phyloP scores from a whole-genome alignment of 1,140 invertebrate genomes.

The Ceratosolen fusciceps region DNA sequence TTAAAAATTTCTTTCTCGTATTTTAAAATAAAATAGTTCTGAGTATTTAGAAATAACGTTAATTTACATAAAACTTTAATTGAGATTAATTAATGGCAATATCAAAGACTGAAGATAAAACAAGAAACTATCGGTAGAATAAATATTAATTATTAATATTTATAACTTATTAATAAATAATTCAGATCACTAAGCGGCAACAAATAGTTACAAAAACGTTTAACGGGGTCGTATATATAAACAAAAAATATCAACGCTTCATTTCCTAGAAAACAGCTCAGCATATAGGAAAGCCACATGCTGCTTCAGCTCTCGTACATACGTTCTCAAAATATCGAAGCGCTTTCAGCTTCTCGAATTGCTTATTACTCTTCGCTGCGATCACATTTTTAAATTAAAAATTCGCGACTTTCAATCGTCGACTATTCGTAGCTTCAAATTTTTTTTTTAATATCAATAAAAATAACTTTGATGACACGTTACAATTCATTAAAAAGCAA shows the following conservation, averaged over 20 bases:
- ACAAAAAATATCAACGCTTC: not conserved
- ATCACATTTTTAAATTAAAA: not conserved
- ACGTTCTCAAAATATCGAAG: constrained; percentile 40
- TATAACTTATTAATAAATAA: too few relatives aligned
- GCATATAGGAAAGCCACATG: constrained; percentile 1
- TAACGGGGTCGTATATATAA: not conserved
- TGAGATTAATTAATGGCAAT: too few relatives aligned
- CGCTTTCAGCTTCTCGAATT: constrained; percentile 21
- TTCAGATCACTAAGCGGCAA: too few relatives aligned
- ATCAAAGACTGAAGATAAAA: too few relatives aligned
- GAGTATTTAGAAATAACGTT: too few relatives aligned
- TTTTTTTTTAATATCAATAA: too few relatives aligned
- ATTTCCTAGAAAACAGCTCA: constrained; percentile 30
- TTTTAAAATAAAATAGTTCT: too few relatives aligned
- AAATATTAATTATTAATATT: too few relatives aligned
- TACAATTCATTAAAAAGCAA: not conserved
- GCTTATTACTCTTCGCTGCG: not conserved
- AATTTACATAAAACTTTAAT: too few relatives aligned
- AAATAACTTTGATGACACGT: not conserved
- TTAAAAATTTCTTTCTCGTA: too few relatives aligned
- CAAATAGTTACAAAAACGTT: not conserved
- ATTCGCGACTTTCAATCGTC: not conserved
- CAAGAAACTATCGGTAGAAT: too few relatives aligned
- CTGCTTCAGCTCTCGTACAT: not conserved
- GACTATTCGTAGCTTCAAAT: too few relatives aligned